Conservation (phyloP, 2,113 vertebrate genomes). For the Muscicapa adusta region DNA sequence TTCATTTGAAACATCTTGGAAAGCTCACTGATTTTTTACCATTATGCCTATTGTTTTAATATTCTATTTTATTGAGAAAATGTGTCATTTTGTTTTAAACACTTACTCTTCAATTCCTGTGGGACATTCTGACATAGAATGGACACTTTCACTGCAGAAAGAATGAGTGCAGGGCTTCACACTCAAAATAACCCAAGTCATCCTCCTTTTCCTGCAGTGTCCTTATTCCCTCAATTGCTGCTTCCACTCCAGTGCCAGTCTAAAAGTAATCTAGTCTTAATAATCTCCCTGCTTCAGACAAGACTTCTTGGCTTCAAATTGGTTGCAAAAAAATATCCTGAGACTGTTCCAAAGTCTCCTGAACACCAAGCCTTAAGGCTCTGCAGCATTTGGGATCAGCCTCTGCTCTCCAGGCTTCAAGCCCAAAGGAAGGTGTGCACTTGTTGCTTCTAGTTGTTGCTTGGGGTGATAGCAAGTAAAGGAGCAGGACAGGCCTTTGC, state of each 20-base stretch:
- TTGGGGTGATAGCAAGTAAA: too few relatives aligned
- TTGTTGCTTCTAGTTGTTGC: too few relatives aligned
- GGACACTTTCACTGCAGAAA: neutral
- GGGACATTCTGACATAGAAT: neutral
- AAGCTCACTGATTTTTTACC: neutral
- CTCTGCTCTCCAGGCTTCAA: neutral
- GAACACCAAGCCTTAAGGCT: neutral
- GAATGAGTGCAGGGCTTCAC: neutral
- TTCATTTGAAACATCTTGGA: neutral
- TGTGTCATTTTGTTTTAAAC: neutral
- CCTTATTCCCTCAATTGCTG: neutral
- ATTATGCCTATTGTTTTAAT: neutral
- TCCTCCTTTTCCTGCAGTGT: neutral
- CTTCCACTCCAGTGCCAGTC: neutral
- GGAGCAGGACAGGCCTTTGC: too few relatives aligned
- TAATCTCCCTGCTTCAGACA: neutral
- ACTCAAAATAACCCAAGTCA: fast-evolving
- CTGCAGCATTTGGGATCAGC: neutral
- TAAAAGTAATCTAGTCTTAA: neutral
- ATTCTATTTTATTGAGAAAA: neutral
- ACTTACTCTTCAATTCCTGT: neutral
- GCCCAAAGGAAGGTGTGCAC: neutral
- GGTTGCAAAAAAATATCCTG: neutral
- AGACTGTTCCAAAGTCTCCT: neutral
- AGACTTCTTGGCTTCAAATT: neutral